Conservation (phyloP, 53 echinoderm and acorn worm genomes). For the Arbacia lixula region DNA sequence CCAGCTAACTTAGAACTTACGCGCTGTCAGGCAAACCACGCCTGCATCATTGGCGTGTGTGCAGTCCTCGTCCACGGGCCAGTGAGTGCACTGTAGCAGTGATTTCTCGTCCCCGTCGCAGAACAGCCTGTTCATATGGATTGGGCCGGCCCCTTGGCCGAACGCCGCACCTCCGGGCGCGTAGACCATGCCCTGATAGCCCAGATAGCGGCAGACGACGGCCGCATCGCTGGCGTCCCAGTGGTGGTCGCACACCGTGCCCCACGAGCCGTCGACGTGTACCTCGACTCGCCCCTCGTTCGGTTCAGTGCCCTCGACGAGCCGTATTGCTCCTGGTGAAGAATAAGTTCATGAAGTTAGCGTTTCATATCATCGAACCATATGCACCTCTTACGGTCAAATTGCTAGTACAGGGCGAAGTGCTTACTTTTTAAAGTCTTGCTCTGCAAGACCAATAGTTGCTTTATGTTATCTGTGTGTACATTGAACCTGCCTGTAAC, state of each 20-base stretch:
- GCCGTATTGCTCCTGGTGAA: slow-evolving; percentile 22
- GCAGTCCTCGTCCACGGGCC: slow-evolving; percentile 56
- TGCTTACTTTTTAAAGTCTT: no score
- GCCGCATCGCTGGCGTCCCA: slow-evolving; percentile 66
- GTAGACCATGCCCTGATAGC: slow-evolving; percentile 41
- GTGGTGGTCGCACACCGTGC: slow-evolving; percentile 78
- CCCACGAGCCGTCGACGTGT: slow-evolving; percentile 61
- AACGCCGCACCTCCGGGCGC: slow-evolving; percentile 39
- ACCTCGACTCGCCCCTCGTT: slow-evolving; percentile 74
- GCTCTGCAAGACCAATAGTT: no score
- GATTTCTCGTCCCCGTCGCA: slow-evolving; percentile 66
- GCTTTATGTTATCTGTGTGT: no score
- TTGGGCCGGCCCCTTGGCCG: slow-evolving; percentile 61
- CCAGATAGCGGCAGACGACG: slow-evolving; percentile 68
- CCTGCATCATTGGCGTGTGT: slow-evolving; percentile 56
- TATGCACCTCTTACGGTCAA: no score
- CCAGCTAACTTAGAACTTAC: background rate
- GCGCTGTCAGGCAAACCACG: background rate
- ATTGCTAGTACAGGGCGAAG: no score
- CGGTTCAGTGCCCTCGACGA: background rate
- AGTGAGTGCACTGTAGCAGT: slow-evolving; percentile 62
- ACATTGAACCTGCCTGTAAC: no score
- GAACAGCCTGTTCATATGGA: slow-evolving; percentile 61
- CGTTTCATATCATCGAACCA: no score
- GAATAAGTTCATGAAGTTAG: no score